Conservation (phyloP, 2,888 invertebrate species). For the Hoplodrina blanda region DNA sequence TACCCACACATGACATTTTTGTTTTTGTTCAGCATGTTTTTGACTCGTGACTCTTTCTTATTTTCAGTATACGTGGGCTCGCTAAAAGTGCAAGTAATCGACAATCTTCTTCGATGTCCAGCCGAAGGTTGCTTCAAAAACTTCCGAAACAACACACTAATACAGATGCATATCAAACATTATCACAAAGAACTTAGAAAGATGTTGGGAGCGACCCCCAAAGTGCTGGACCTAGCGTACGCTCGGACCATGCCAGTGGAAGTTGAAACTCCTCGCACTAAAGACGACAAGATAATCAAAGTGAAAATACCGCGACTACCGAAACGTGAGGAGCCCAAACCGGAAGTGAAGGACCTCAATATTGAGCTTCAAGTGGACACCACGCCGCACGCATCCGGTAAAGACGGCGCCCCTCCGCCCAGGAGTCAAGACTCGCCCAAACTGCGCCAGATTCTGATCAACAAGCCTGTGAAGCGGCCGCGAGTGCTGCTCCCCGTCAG, state of each 20-base stretch:
- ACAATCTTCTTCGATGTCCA: conserved; percentile 93
- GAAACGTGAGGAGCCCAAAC: conserved; percentile 75
- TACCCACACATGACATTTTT: background rate
- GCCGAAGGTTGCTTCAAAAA: conserved; percentile 96
- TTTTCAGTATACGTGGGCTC: conserved; percentile 90
- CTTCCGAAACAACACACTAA: conserved; percentile 96
- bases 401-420: conserved; percentile 59
- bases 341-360: conserved; percentile 43
- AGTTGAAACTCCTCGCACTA: conserved; percentile 56
- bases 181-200: conserved; percentile 96
- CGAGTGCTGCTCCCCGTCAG: conserved; percentile 82
- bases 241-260: conserved; percentile 91
- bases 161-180: conserved; percentile 98
- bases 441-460: conserved; percentile 77
- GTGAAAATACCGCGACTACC: conserved; percentile 80
- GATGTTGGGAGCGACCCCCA: conserved; percentile 94
- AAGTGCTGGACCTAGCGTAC: conserved; percentile 96
- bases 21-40: fast-evolving
- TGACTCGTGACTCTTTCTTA: background rate
- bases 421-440: conserved; percentile 83
- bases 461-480: conserved; percentile 82
- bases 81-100: conserved; percentile 92
- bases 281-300: conserved; percentile 75
- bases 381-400: conserved; percentile 60
- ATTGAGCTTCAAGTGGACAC: conserved; percentile 62